Base-by-base conservation (phyloP, 2,113 vertebrate species). In the Oreochromis aureus region DNA sequence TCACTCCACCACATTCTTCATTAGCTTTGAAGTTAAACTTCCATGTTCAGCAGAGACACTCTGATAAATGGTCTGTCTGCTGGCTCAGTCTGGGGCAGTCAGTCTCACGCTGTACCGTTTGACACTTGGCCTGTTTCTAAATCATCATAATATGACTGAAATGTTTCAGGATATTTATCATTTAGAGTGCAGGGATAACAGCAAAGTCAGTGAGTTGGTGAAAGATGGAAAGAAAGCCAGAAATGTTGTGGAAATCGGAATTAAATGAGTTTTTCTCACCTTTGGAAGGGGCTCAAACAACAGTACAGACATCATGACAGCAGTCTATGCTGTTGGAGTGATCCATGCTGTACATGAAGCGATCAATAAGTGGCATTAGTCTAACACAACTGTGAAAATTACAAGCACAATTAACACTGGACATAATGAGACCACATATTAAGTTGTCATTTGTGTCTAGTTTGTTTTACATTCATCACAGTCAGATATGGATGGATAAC, bases 51-150 rank as follows among this genome's bases (percentile, higher is more conserved):
- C 88, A 58, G 48, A 58, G 22, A 71, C 84, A 80, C 46, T 81
- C 7, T 93, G 86, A 91, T 61, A 84, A 91, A 89, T 76, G 48
- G 63, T 56, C 82, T 56, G 78, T 66, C 90, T 46, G 34, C 61
- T 87, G 73, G 80, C 48, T 87, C 84, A 63, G 80, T 86, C 83
- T 87, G 78, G n/a, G 53, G 69, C 82, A 78, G 53, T 80, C 36
- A n/a, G 53, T 84, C 54, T 58, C 79, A 41, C 15, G 16, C 55
- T 41, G 32, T 27, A 51, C 46, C 41, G n/a, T 92, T 86, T 90
- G 87, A 89, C 79, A 86, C 87, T 89, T 84, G 54, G 81, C 30
- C 54, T 19, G 1, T 81, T 89, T 84, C 59, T 80, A 91, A 87
- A 84, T 87, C 69, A 80, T 32, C 3, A 59, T 61, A 91, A 81